Conservation (phyloP, 2,113 vertebrate species). For the Dendropsophus ebraccatus region DNA sequence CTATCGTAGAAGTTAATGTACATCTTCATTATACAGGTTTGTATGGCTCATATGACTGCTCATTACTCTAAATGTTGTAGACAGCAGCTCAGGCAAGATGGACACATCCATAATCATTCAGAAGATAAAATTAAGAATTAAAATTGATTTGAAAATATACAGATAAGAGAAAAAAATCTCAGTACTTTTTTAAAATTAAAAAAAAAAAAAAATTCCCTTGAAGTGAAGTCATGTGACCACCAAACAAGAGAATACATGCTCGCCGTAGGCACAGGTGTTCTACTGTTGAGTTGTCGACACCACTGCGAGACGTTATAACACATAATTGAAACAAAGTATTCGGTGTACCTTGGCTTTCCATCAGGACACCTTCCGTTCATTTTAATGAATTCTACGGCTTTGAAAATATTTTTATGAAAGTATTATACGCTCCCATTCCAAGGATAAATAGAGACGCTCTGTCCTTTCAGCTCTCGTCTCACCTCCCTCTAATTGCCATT, state of each 20-base stretch:
- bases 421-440: neutral
- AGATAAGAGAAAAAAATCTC: too few relatives aligned
- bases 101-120: too few relatives aligned
- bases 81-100: too few relatives aligned
- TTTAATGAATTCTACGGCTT: neutral
- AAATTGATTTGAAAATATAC: too few relatives aligned
- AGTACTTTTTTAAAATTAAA: too few relatives aligned
- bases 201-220: too few relatives aligned
- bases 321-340: neutral
- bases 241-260: neutral
- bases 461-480: conserved; percentile 28
- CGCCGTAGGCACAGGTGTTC: neutral
- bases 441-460: conserved; percentile 31
- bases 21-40: too few relatives aligned
- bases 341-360: neutral
- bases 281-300: neutral
- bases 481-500: conserved; percentile 44
- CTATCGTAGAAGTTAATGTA: too few relatives aligned
- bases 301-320: neutral
- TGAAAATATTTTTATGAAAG: neutral
- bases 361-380: neutral
- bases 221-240: neutral
- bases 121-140: too few relatives aligned
- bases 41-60: too few relatives aligned
- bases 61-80: too few relatives aligned